A percentile compares a stretch with the other conserved stretches of the same genome.
These are phyloP conservation scores for Phthorimaea operculella DNA, from an alignment of 1,140 invertebrate genomes.

Conservation along the genomic window DNA sequence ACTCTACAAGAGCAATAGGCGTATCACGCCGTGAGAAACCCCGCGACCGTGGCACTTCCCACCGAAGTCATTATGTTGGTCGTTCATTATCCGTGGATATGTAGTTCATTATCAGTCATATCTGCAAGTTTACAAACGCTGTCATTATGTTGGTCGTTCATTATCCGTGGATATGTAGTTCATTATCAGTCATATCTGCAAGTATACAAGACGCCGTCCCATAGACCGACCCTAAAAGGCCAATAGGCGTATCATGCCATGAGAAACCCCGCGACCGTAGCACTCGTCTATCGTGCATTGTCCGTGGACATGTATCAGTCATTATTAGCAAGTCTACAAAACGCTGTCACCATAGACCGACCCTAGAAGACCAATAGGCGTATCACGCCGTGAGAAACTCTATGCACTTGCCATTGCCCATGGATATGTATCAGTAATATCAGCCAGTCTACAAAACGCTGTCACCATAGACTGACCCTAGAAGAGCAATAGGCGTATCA, in stretches of 20 bases:
- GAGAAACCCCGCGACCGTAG: slow-evolving; percentile 28
- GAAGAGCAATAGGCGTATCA: slow-evolving; percentile 3
- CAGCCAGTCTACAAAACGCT: no score
- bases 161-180: slow-evolving; percentile 19
- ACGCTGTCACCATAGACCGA: neutral
- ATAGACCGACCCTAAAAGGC: neutral
- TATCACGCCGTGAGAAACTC: slow-evolving; percentile 21
- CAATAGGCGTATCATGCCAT: slow-evolving; percentile 12
- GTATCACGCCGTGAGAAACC: slow-evolving; percentile 21
- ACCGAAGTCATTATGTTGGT: slow-evolving; percentile 23
- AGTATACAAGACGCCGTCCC: no score
- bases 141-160: slow-evolving; percentile 21
- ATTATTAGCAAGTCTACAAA: no score
- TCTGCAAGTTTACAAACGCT: no score
- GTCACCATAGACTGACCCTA: neutral
- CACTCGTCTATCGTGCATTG: slow-evolving; percentile 25
- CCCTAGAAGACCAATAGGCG: slow-evolving; percentile 1
- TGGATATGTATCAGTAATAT: no score
- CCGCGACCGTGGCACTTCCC: slow-evolving; percentile 29
- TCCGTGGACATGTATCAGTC: slow-evolving; percentile 17
- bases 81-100: slow-evolving; percentile 19
- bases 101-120: no score
- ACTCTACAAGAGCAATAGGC: slow-evolving; percentile 2
- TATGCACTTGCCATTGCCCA: slow-evolving; percentile 25
- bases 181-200: no score